Evolutionary conservation across 2,113 vertebrate genomes (phyloP), one percentile per base, ranked within the genome.

Genomic region (Notothenia coriiceps): DNA sequence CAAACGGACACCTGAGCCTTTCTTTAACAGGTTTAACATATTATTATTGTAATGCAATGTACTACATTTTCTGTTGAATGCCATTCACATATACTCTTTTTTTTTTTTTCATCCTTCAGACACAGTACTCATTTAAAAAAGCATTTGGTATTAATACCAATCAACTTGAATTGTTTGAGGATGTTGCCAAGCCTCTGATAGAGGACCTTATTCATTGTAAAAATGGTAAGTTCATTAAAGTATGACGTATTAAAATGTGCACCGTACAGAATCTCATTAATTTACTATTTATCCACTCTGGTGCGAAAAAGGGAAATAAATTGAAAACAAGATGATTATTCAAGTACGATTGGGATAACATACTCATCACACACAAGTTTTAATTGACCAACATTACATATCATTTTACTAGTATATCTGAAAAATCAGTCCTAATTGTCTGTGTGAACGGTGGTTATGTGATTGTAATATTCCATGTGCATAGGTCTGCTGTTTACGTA

Each of bases 401-500:
- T 40, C 7, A 7, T 40, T 40, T 40, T 5, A 8, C 29, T 40
- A 68, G 20, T 46, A 35, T 18, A 44, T 4, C 1, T 14, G 7
- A 2, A 6, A 46, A 4, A 20, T 40, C 18, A 43, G 5, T 54
- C 1, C 1, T 62, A 14, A 52, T 22, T 43, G 7, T 70, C 35
- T 59, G 0, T 71, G 35, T 49, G 9, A 29, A 57, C 51, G 10
- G 2, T 56, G 15, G 6, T 67, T 44, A 15, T 70, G 7, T 59
- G 12, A 20, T 20, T 63, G 15, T 68, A 8, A 33, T 70, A 5
- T 40, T 33, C 8, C 2, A 14, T 29, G 9, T 71, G 50, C 66
- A 5, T 25, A 99, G 98, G 98, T 74, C 95, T 99, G 60, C 95
- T 99, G 35, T 99, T 99, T 55, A 99, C 98, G 0, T 99, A 99